These are phyloP conservation scores for Diadema setosum DNA, from an alignment of 35 echinoderm and acorn worm species.

Conservation along the genomic window DNA sequence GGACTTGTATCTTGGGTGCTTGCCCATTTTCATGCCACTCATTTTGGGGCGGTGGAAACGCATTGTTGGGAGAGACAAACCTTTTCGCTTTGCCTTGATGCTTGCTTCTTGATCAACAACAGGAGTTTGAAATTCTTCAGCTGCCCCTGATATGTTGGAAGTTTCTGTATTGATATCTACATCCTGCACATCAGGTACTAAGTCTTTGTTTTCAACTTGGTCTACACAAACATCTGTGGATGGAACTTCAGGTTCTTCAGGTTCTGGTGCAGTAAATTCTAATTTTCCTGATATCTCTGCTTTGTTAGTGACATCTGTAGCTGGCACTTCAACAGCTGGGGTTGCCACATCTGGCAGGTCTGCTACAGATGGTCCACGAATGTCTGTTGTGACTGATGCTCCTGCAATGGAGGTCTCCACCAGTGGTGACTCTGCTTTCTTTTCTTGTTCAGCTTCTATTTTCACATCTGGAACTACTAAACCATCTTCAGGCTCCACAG, in stretches of 20 bases:
- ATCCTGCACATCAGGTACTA: background rate
- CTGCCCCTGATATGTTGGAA: background rate
- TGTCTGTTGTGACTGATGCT: too few relatives aligned
- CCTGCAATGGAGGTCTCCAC: background rate
- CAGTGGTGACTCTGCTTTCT: background rate
- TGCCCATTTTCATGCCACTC: slow-evolving; percentile 9
- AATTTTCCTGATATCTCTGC: too few relatives aligned
- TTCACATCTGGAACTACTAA: background rate
- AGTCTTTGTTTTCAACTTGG: background rate
- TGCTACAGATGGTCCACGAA: too few relatives aligned
- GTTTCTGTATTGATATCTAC: background rate
- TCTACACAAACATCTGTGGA: background rate
- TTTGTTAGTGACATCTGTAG: too few relatives aligned
- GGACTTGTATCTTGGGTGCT: background rate
- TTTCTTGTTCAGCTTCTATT: background rate
- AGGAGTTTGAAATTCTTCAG: background rate
- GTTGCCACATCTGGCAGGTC: too few relatives aligned
- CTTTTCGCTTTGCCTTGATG: slow-evolving; percentile 27
- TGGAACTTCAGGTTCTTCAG: background rate
- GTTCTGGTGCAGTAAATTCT: too few relatives aligned
- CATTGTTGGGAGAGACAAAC: slow-evolving; percentile 29
- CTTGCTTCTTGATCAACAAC: background rate
- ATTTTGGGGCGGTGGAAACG: slow-evolving; percentile 22
- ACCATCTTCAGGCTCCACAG: background rate
- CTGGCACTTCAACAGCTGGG: too few relatives aligned